A percentile compares a stretch with the other conserved stretches of the same genome.
Evolutionary conservation across 2,888 invertebrate genomes (phyloP).

Genomic region (Caenorhabditis angaria): DNA sequence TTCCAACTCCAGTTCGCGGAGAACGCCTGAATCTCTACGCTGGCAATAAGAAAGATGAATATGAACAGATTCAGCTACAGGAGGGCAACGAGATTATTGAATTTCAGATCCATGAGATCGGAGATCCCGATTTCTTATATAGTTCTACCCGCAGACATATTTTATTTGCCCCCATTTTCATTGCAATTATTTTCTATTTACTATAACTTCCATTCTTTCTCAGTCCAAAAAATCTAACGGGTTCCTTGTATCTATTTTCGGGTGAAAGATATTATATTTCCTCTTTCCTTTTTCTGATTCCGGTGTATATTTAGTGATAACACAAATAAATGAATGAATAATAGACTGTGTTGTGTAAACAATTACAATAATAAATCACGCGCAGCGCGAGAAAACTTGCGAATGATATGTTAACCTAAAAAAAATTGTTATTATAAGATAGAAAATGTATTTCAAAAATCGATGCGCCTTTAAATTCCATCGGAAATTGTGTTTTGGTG

Average conservation of each 20-base stretch:
- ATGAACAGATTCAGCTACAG: constrained; percentile 27
- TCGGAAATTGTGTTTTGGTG: too few species aligned
- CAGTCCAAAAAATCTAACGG: constrained; percentile 22
- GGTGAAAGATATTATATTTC: neutral
- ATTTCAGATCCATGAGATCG: constrained; percentile 60
- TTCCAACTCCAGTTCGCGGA: constrained; percentile 31
- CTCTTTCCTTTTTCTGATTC: neutral
- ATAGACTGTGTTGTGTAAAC: constrained; percentile 39
- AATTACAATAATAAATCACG: constrained; percentile 45
- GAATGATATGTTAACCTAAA: neutral
- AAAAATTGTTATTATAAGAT: neutral
- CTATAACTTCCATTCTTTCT: constrained; percentile 12
- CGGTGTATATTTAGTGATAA: neutral
- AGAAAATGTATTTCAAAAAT: too few species aligned
- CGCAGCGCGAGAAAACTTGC: neutral
- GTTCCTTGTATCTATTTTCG: constrained; percentile 13
- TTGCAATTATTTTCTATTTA: constrained; percentile 8
- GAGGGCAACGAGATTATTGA: constrained; percentile 31
- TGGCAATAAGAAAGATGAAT: constrained; percentile 46
- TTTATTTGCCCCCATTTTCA: neutral
- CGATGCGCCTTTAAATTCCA: too few species aligned
- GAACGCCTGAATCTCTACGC: constrained; percentile 46
- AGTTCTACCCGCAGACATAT: neutral
- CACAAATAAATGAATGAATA: constrained; percentile 32
- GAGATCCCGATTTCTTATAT: constrained; percentile 23